Evolutionary conservation across 2,888 invertebrate species (phyloP).

Genomic region (Diaperis boleti): DNA sequence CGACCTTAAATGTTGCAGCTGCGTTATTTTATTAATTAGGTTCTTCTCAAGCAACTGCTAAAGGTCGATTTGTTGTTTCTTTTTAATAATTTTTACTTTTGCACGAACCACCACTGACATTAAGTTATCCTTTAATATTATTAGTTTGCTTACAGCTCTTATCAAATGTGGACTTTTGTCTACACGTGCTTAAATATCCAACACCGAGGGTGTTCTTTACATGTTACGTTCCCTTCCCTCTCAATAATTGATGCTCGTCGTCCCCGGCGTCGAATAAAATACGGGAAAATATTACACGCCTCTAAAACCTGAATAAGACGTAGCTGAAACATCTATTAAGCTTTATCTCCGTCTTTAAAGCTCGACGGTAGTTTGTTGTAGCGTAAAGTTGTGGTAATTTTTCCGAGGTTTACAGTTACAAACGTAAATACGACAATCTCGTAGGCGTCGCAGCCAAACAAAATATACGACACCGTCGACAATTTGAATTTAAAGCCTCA

Average conservation of each 20-base stretch:
- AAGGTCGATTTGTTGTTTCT: too few relatives aligned
- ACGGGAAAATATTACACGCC: conserved; percentile 43
- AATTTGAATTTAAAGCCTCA: conserved; percentile 25
- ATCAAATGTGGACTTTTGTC: too few relatives aligned
- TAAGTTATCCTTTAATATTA: too few relatives aligned
- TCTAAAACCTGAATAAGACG: conserved; percentile 43
- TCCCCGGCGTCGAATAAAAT: conserved; percentile 42
- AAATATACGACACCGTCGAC: conserved; percentile 9
- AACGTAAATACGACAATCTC: conserved; percentile 35
- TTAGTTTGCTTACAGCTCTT: too few relatives aligned
- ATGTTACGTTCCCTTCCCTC: not conserved
- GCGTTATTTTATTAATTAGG: too few relatives aligned
- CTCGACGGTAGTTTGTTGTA: conserved; percentile 39
- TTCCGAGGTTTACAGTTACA: conserved; percentile 38
- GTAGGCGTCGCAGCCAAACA: conserved; percentile 28
- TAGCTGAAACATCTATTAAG: conserved; percentile 46
- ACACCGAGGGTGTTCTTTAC: not conserved
- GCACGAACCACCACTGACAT: too few relatives aligned
- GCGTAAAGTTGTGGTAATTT: conserved; percentile 42
- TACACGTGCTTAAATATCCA: not conserved
- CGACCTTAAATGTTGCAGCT: too few relatives aligned
- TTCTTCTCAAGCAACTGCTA: too few relatives aligned
- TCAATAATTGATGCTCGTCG: conserved; percentile 24
- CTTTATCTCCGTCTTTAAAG: conserved; percentile 44
- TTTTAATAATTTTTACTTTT: too few relatives aligned